These are phyloP conservation scores for Adrianichthys oophorus DNA, from an alignment of 2,797 vertebrate genomes.

Conservation along the genomic window DNA sequence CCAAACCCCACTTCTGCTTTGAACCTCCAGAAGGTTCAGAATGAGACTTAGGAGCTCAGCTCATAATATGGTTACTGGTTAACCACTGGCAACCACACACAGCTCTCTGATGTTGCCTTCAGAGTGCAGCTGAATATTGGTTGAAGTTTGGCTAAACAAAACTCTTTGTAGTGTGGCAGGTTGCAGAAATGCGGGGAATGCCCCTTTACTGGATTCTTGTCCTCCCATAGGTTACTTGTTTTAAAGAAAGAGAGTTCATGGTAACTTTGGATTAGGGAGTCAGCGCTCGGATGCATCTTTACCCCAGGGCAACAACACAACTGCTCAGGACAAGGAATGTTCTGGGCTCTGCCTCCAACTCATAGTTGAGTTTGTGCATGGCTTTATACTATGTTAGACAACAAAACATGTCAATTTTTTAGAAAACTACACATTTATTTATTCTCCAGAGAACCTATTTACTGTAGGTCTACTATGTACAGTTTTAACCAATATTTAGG, in stretches of 20 bases:
- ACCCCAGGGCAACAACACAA: conserved; percentile 1
- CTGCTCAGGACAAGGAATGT: too few relatives aligned
- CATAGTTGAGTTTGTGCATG: too few relatives aligned
- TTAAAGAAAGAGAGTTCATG: conserved; percentile 35
- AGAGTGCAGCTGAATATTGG: conserved; percentile 75
- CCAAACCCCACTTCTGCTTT: conserved; percentile 73
- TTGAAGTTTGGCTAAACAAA: conserved; percentile 56
- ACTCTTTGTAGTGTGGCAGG: conserved; percentile 77
- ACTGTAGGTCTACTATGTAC: too few relatives aligned
- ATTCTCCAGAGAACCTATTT: too few relatives aligned
- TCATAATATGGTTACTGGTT: conserved; percentile 81
- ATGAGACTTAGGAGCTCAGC: conserved; percentile 74
- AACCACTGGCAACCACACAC: conserved; percentile 78
- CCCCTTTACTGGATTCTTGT: conserved; percentile 44
- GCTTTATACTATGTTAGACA: too few relatives aligned
- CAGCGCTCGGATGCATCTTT: neutral
- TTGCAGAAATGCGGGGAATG: conserved; percentile 65
- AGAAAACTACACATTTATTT: too few relatives aligned
- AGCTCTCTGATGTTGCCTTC: conserved; percentile 83
- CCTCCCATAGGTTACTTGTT: conserved; percentile 26
- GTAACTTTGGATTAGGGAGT: conserved; percentile 10
- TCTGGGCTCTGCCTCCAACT: too few relatives aligned
- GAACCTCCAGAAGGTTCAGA: conserved; percentile 77
- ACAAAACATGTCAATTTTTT: too few relatives aligned
- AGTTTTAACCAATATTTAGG: too few relatives aligned